Base-by-base conservation (phyloP, 2,888 invertebrate genomes). In the Mesorhabditis spiculigera region DNA sequence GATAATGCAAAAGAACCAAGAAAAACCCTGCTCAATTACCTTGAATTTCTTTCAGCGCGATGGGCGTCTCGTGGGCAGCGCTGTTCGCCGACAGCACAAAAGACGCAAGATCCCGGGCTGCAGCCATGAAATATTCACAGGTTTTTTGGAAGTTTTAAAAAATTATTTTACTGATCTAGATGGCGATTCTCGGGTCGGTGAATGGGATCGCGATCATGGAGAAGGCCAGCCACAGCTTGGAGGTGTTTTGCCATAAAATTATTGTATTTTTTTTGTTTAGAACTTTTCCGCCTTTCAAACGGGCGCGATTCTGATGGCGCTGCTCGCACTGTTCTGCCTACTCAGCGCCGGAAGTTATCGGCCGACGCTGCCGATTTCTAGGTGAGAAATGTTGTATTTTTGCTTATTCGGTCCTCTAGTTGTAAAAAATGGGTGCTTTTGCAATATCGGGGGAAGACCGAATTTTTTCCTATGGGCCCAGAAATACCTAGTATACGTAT, bases 51-150 rank as follows among this genome's bases (percentile, higher is more conserved):
- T 28, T 28, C 68, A 84, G 85, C 74, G 82, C 81, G 13, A 75
- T 85, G 61, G 82, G 82, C 8, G 83, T 85, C 3, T 82, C 83
- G 4, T 85, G 85, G 85, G 73, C 78, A 6, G 85, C 85, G 10
- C 72, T 85, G 42, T 85, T 82, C 66, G 78, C 85, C 0, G 85
- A 85, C 63, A 75, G 71, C 3, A 78, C 80, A 16, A 85, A 86
- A 4, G 81, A 83, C 5, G 85, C 85, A 5, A 71, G 81, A 5
- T 81, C 84, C 63, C 75, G 87, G 45, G 78, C 88, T 5, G 77
- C 78, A 62, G 83, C 87, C 10, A 80, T 87, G 61, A 83, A 86
- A 72, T 87, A 85, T 71, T 80, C 85, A 0, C 85, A 85, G 65
- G 61, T 63, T 50, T 50, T 50, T n/a, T 13, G n/a, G n/a, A 50